Base-by-base conservation (phyloP, 2,888 invertebrate genomes). In the Epinotia ramella region DNA sequence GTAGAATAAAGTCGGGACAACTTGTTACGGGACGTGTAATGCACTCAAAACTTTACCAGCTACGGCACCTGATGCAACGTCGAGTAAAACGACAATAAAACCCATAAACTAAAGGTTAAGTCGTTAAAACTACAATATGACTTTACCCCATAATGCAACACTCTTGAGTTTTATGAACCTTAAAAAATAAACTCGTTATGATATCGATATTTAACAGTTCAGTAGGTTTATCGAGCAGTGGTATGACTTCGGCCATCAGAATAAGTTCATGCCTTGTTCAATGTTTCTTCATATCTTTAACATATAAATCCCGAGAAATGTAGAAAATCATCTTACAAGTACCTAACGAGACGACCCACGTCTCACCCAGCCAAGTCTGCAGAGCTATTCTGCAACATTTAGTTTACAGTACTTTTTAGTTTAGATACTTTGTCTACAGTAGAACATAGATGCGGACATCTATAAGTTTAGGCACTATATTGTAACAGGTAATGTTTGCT, bases 231-330 rank as follows among this genome's bases (percentile, higher is more conserved):
- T 70, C 28, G 65, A 44, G 57, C 16, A 49, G 3, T 18, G 63
- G 59, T 75, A 71, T 70, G 53, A 60, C 40, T 66, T 59, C 53
- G 59, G 24, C 53, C 53, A 53, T 66, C 70, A 70, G 40, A 65
- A 63, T 75, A 63, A 57, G 62, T 70, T 82, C 81, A 83, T 86
- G 85, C 85, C 84, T 86, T 86, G 89, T 89, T 88, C 87, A 88
- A 90, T 89, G 85, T 86, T 88, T 59, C 68, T 89, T 89, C 86
- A 87, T 87, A 88, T 87, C 84, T 83, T 44, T 46, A 53, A 77
- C 77, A 85, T 85, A 87, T 87, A 86, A 87, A 90, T 86, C 83
- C 80, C 83, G 81, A 85, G 86, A 87, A 88, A 87, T 86, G 88
- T 82, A 87, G 88, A 86, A 86, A 89, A 87, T 86, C 86, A 81